These are phyloP conservation scores for Astatotilapia flaviijosephi DNA, from an alignment of 2,113 vertebrate species.

Conservation along the genomic window DNA sequence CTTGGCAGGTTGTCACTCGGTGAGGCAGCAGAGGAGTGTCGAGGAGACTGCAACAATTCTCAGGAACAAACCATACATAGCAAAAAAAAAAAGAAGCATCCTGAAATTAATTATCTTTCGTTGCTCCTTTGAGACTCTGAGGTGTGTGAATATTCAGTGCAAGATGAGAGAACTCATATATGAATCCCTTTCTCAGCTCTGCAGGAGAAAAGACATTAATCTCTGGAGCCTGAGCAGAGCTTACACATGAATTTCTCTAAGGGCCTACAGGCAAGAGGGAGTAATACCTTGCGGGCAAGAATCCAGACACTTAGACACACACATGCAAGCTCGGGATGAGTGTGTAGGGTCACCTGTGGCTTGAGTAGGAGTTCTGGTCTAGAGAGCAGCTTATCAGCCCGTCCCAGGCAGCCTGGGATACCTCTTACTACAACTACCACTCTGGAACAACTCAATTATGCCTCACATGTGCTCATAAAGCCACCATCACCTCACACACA, in stretches of 20 bases:
- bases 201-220: slow-evolving; percentile 15
- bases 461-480: neutral
- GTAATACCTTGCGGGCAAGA: neutral
- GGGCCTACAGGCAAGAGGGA: neutral
- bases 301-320: neutral
- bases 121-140: neutral
- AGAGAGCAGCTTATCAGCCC: slow-evolving; percentile 19
- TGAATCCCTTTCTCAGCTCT: neutral
- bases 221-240: neutral
- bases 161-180: neutral
- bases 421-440: neutral
- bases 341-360: slow-evolving; percentile 14
- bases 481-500: neutral
- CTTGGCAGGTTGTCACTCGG: neutral
- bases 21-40: neutral
- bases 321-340: neutral
- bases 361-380: neutral
- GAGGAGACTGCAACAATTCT: neutral
- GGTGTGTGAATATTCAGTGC: neutral
- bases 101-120: neutral
- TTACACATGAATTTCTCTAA: neutral
- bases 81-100: neutral
- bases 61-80: neutral
- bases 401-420: slow-evolving; percentile 25
- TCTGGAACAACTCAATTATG: slow-evolving; percentile 12